Evolutionary conservation across 2,888 invertebrate species (phyloP).

Genomic region (Eueremaeus valkanovi): DNA sequence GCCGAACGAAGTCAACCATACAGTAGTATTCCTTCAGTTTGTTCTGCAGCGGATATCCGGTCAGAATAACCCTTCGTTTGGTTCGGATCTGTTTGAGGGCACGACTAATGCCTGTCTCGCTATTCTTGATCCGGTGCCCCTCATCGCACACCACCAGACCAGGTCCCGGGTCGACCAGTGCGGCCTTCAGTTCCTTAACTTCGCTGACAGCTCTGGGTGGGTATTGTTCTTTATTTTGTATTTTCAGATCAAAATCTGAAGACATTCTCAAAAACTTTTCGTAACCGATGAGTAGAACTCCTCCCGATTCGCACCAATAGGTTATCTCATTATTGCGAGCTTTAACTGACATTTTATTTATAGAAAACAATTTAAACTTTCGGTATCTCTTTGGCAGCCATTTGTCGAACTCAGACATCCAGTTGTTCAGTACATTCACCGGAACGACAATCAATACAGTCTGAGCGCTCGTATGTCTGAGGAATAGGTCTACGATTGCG

Average conservation of each 20-base stretch:
- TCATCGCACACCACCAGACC: conserved; percentile 96
- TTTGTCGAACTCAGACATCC: not conserved
- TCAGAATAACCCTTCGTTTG: conserved; percentile 80
- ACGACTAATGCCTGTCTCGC: conserved; percentile 80
- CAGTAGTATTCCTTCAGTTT: conserved; percentile 94
- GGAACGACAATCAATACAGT: not conserved
- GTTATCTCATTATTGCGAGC: not conserved
- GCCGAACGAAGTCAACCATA: conserved; percentile 98
- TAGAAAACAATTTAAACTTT: not conserved
- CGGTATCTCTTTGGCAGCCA: not conserved
- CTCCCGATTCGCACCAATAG: not conserved
- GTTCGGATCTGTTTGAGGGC: conserved; percentile 79
- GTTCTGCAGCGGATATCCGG: conserved; percentile 96
- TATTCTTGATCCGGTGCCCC: conserved; percentile 93
- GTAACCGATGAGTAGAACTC: not conserved
- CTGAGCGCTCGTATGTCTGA: not conserved
- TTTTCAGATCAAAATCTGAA: not conserved
- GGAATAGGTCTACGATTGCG: not conserved
- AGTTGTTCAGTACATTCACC: not conserved
- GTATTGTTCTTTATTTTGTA: not conserved
- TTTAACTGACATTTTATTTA: not conserved
- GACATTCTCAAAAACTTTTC: not conserved
- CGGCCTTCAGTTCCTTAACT: not conserved
- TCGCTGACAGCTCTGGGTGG: not conserved
- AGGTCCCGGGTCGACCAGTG: conserved; percentile 58